Base-by-base conservation (phyloP, 2,888 invertebrate species). In the Drosophila atripex region DNA sequence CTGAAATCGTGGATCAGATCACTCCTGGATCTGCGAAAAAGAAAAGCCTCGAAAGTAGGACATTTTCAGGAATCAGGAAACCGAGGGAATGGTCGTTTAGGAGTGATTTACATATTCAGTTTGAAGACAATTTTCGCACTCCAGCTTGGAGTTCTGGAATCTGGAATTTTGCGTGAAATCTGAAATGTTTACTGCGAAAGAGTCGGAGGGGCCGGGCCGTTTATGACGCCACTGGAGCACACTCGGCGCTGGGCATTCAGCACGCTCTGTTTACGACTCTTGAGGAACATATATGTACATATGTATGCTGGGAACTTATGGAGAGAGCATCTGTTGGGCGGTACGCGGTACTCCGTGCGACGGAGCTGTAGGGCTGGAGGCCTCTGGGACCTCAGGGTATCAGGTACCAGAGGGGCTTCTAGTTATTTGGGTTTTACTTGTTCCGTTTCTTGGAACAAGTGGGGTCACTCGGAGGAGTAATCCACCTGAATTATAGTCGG, bases 211-310 rank as follows among this genome's bases (percentile, higher is more conserved):
- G 35, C 16, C 12, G 38, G 9, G n/a, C 25, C 32, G 64, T 64
- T 63, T 63, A 45, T 51, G 63, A 43, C 32, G 61, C 63, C 63
- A 50, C 50, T 60, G 49, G 43, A 50, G 32, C 41, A 28, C 28
- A 9, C 2, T 28, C 28, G 28, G 9, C 28, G 9, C 3, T 28
- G 9, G 28, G 28, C 28, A 50, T 63, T 63, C 63, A 2, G 16
- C 64, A 46, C 30, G 65, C 65, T 64, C 51, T 30, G 51, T 64
- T 64, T 64, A 64, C 30, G 64, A 46, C 35, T 64, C 45, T 64
- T 51, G 64, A 43, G 61, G 61, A 43, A 50, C 18, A 45, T 59
- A 49, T 49, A 61, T n/a, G n/a, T n/a, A n/a, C n/a, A n/a, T n/a
- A n/a, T n/a, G n/a, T n/a, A n/a, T 60, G 32, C 18, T 35, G 11